Evolutionary conservation across 2,113 vertebrate genomes (phyloP), one percentile per base, ranked within the genome.

Genomic region (Himantopus leucocephalus): DNA sequence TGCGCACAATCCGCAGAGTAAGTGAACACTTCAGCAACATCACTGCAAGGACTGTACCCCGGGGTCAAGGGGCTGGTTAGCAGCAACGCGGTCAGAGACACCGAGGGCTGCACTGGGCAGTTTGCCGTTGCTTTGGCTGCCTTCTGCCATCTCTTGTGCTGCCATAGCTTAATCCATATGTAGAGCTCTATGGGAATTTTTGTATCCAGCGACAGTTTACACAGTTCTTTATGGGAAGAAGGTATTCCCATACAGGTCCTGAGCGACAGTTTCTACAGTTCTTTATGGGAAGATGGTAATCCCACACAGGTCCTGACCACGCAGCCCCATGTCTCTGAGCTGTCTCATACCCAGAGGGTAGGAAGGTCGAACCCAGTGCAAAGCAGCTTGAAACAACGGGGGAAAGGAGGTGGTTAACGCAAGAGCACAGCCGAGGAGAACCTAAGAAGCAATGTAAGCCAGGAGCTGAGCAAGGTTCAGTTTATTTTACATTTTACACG

Each of bases 401-500:
- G 47, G 56, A 84, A 71, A 81, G 64, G 24, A 59, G 52, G 64
- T 48, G 26, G 27, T 66, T 87, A 68, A 89, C 1, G 3, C 48
- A 47, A 24, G 56, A 78, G 60, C 43, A 50, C 18, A 75, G 41
- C n/a, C 5, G 16, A 56, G n/a, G 34, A 87, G 6, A 78, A 24
- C 30, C 64, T 47, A 41, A 92, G 64, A 12, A 83, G 60, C 52
- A 64, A 20, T 2, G n/a, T 18, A 84, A 91, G 39, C 32, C 56
- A 53, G 45, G 32, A 78, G 26, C 41, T 59, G 74, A 70, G 74
- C 37, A 64, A 87, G 22, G n/a, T 77, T 90, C 3, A 1, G 6
- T 74, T 91, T 94, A 73, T 94, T 84, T 89, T 88, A 88, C 16
- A 32, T 17, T 93, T 85, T 14, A 92, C 9, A 20, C 30, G 26